Base-by-base conservation (phyloP, 2,888 invertebrate genomes). In the Crioceris asparagi region DNA sequence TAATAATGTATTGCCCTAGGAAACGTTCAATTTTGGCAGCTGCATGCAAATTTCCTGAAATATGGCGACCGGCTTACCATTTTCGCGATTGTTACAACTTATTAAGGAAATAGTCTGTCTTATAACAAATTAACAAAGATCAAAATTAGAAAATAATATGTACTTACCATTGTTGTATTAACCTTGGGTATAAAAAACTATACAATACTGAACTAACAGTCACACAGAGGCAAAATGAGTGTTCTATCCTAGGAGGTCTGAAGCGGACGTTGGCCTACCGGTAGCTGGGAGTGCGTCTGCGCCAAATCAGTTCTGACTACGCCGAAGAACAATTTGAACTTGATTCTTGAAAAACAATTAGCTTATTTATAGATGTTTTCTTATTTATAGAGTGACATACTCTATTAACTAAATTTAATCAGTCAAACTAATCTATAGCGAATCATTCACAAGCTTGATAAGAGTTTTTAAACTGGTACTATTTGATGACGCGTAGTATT, bases 241-340 rank as follows among this genome's bases (percentile, higher is more conserved):
- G 60, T 53, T 49, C 55, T 48, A 47, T 43, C 51, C n/a, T 54
- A 46, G 52, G 55, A 57, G 59, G 57, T 57, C 58, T 56, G 54
- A 52, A 57, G 61, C 59, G 64, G 64, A 64, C 65, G 64, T 64
- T 63, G 63, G 62, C 63, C 62, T 59, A 51, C 61, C 60, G 61
- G 60, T 50, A 52, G 50, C 38, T 49, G 49, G 46, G 35, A 45
- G 31, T 49, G 49, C 60, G 61, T 61, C 43, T 54, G 63, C 62
- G 64, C 50, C 11, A 45, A 19, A 17, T 17, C 6, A 8, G 36
- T 21, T 42, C 35, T 39, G 35, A 34, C 41, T 40, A 40, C 45
- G 40, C 40, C 35, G 32, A 34, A 18, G 17, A n/a, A n/a, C n/a
- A n/a, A n/a, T n/a, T n/a, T n/a, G n/a, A n/a, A n/a, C n/a, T n/a